Percentiles rank a stretch among this genome's conserved stretches.
These are phyloP conservation scores for Silurus meridionalis DNA, from an alignment of 2,113 vertebrate species.

Conservation along the genomic window DNA sequence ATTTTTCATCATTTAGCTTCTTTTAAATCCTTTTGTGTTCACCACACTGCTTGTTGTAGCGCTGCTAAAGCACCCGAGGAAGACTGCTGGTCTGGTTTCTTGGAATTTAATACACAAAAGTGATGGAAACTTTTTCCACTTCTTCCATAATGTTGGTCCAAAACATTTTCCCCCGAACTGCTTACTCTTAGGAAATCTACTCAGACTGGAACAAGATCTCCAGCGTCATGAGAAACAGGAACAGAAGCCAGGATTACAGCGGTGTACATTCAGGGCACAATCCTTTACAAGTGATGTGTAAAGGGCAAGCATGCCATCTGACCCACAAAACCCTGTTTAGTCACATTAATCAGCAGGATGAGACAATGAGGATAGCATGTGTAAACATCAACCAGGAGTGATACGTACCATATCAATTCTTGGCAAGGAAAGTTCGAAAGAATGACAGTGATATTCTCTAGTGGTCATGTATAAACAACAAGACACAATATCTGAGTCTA, in stretches of 20 bases:
- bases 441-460: neutral
- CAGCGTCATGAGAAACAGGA: conserved; percentile 31
- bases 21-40: conserved; percentile 6
- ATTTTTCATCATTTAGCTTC: conserved; percentile 16
- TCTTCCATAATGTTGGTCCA: neutral
- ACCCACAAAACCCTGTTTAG: conserved; percentile 25
- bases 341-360: neutral
- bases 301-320: conserved; percentile 45
- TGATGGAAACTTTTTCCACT: conserved; percentile 13
- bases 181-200: conserved; percentile 2
- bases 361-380: neutral
- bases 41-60: neutral
- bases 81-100: conserved; percentile 21
- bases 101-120: conserved; percentile 18
- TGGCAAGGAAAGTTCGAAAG: neutral
- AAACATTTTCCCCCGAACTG: neutral
- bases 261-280: conserved; percentile 29
- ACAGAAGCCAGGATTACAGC: conserved; percentile 53
- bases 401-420: neutral
- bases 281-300: conserved; percentile 54
- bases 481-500: conserved; percentile 2
- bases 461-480: neutral
- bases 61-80: conserved; percentile 8
- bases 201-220: neutral
- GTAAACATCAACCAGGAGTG: conserved; percentile 7